Percentiles rank a stretch among this genome's conserved stretches.
Evolutionary conservation across 2,797 vertebrate genomes (phyloP).

Genomic region (Odontamblyopus rebecca): DNA sequence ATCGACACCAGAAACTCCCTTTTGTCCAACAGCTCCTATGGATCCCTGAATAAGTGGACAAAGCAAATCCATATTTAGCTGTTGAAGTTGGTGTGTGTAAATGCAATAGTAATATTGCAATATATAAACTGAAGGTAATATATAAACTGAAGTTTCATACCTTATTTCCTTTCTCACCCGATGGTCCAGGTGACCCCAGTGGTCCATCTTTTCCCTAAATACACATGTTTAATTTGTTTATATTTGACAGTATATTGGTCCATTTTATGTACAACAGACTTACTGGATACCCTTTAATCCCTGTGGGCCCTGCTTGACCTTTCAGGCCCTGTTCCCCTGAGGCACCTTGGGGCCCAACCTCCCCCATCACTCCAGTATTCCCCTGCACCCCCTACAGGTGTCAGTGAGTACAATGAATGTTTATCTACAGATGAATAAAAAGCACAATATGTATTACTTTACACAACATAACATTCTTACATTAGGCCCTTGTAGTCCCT

Average conservation of each 20-base stretch:
- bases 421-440: neutral
- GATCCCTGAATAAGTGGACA: conserved; percentile 64
- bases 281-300: conserved; percentile 74
- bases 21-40: conserved; percentile 59
- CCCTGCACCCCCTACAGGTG: conserved; percentile 72
- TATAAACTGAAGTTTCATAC: conserved; percentile 36
- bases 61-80: neutral
- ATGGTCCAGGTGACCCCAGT: conserved; percentile 60
- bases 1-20: conserved; percentile 78
- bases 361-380: conserved; percentile 76
- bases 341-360: conserved; percentile 59
- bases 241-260: neutral
- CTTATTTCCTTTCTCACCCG: conserved; percentile 70
- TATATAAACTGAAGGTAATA: neutral
- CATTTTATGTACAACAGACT: conserved; percentile 13
- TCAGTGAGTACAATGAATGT: neutral
- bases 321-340: conserved; percentile 63
- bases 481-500: conserved; percentile 68
- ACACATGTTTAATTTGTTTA: conserved; percentile 8
- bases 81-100: neutral
- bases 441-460: neutral
- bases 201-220: conserved; percentile 77
- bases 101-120: neutral
- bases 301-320: conserved; percentile 64
- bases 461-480: conserved; percentile 58